These are phyloP conservation scores for Trichogramma dendrolimi DNA, from an alignment of 2,888 invertebrate genomes.

Conservation along the genomic window DNA sequence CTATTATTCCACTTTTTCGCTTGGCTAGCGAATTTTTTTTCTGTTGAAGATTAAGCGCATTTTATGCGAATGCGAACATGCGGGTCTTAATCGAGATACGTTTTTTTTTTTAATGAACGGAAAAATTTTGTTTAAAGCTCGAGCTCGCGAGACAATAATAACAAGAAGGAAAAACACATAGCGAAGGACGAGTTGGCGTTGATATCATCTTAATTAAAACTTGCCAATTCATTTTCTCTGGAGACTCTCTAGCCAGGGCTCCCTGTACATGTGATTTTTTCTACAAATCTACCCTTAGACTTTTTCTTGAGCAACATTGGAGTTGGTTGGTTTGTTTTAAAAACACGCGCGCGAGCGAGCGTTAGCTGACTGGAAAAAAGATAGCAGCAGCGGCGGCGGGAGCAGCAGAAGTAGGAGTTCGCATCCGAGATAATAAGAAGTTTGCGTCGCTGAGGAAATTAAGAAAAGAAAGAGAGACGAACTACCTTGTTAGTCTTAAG, in stretches of 20 bases:
- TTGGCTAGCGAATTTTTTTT: neutral
- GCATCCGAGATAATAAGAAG: constrained; percentile 43
- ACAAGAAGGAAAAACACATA: no score
- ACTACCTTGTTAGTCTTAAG: constrained; percentile 3
- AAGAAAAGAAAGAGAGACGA: constrained; percentile 34
- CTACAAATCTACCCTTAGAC: no score
- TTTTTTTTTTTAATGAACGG: no score
- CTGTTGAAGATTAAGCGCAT: no score
- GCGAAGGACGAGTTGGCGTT: no score
- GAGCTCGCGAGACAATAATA: no score
- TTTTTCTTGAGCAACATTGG: no score
- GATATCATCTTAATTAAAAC: constrained; percentile 53
- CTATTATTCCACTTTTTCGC: constrained; percentile 23
- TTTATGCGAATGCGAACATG: no score
- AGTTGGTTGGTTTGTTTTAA: constrained; percentile 44
- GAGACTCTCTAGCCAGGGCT: constrained; percentile 6
- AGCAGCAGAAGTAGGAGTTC: constrained; percentile 29
- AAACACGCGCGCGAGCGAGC: constrained; percentile 26
- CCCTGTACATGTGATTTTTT: no score
- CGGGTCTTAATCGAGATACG: no score
- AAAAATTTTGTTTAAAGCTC: no score
- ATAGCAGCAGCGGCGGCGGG: constrained; percentile 32
- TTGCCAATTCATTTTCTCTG: constrained; percentile 51
- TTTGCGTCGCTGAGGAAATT: constrained; percentile 43
- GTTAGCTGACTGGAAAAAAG: constrained; percentile 25